Base-by-base conservation (phyloP, 2,888 invertebrate species). In the Melanostoma scalare region DNA sequence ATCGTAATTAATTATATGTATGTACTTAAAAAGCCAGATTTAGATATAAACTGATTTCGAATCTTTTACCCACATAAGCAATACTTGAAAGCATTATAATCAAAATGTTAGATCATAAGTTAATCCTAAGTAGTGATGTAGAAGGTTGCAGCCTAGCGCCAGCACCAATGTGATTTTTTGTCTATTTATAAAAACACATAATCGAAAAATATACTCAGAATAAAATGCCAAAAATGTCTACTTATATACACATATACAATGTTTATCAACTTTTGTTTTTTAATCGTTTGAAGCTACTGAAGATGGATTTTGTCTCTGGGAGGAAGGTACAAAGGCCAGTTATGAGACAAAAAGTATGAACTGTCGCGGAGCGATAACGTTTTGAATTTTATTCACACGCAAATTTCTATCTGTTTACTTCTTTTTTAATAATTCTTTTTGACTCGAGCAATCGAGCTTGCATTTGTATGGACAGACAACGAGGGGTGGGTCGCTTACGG, bases 81-180 rank as follows among this genome's bases (percentile, higher is more conserved):
- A 73, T 78, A 82, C 68, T 65, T 44, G 9, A 40, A 82, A 77
- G 77, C 77, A 69, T 74, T 42, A 73, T 82, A 82, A 82, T 82
- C 78, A 82, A 82, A 82, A 82, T 36, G n/a, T 33, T 82, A 78
- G 73, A 42, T 42, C 33, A 10, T 82, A 82, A 82, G 78, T 73
- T 78, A 63, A 48, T 31, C 58, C 46, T 78, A 82, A 78, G 73
- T 82, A 82, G 77, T 73, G 68, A 77, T 82, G 50, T 81, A 71
- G 35, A 76, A 76, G 40, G 77, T 63, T 61, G 73, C 65, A 53
- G 81, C 68, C 61, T 30, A 8, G 30, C 20, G 67, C 72, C 77
- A 52, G 58, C 46, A 53, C 55, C 46, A 78, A 69, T 82, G 82
- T 82, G 78, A 82, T 82, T 78, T 78, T 77, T 82, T 78, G 65